phyloP scores from a whole-genome alignment of 2,888 invertebrate species.

The Drosophila eohydei region DNA sequence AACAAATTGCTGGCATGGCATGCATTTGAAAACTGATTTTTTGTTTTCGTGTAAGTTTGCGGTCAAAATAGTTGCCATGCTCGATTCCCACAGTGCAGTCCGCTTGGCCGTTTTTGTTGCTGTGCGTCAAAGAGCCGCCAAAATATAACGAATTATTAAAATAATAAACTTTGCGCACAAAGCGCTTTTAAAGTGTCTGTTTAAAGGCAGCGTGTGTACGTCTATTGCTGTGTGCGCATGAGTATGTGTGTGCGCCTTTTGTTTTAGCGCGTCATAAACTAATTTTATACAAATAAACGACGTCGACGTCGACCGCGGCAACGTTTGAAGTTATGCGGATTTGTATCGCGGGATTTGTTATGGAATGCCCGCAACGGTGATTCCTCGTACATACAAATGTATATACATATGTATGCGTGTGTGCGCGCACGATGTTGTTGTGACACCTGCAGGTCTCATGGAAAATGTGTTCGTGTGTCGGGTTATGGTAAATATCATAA shows the following conservation, averaged over 20 bases:
- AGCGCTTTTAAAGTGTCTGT: conserved; percentile 75
- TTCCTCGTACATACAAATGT: conserved; percentile 27
- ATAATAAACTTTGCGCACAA: conserved; percentile 70
- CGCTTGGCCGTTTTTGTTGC: conserved; percentile 17
- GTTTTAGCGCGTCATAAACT: conserved; percentile 64
- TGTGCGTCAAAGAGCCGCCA: conserved; percentile 73
- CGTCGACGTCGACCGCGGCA: conserved; percentile 47
- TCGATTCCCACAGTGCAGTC: conserved; percentile 66
- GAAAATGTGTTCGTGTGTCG: conserved; percentile 21
- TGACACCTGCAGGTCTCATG: conserved; percentile 62
- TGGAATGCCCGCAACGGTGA: conserved; percentile 56
- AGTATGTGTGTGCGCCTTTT: conserved; percentile 29
- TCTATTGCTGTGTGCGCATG: conserved; percentile 11
- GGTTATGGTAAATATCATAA: conserved; percentile 36
- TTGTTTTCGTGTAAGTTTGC: conserved; percentile 20
- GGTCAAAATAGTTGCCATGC: conserved; percentile 54
- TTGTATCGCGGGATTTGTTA: conserved; percentile 57
- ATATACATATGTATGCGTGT: neutral
- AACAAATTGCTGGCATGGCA: conserved; percentile 55
- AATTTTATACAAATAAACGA: conserved; percentile 78
- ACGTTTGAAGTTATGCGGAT: conserved; percentile 64
- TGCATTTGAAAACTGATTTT: conserved; percentile 49
- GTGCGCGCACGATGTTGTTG: conserved; percentile 32
- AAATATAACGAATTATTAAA: conserved; percentile 69
- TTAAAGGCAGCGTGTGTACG: conserved; percentile 19